Evolutionary conservation across 2,797 vertebrate species (phyloP), one percentile per base, ranked within the genome.

Genomic region (Spheniscus humboldti): DNA sequence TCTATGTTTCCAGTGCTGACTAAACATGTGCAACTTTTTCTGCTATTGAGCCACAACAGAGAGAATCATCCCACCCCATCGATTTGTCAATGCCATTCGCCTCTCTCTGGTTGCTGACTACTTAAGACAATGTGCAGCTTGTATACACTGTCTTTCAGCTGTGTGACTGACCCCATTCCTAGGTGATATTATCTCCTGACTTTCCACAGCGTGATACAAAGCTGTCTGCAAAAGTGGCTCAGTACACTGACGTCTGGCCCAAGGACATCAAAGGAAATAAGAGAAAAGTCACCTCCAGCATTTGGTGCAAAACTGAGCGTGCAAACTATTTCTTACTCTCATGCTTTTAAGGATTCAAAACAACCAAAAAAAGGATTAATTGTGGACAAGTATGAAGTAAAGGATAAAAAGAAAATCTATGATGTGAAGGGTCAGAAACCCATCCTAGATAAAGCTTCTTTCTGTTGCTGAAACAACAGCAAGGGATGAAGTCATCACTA

Each of bases 401-500:
- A 82, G n/a, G 22, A 59, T 6, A 39, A 84, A 76, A 50, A 16
- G 35, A 16, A 35, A 3, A 55, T 72, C 78, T 33, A 13, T 20
- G 30, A 13, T 20, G 30, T 27, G 48, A 59, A 86, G 50, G 63
- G 66, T 60, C 52, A 94, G 66, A 94, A 94, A 62, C 16, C 47
- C 55, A 73, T 84, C 24, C 72, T 27, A 50, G 66, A 91, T 62
- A 92, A 92, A 96, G 75, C 50, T 73, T 17, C 86, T 79, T 90
- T 95, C 64, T 88, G 47, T 8, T 77, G 57, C 88, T 71, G 94
- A 80, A 95, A 92, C 60, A 96, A 78, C 76, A 95, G 67, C 73
- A 22, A 60, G 67, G 39, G 80, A 91, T 97, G 96, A 96, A 94
- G 75, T 96, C 94, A 96, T 90, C 89, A 35, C 50, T 81, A 18